Conservation (phyloP, 2,888 invertebrate genomes). For the Cerceris ruficornis region DNA sequence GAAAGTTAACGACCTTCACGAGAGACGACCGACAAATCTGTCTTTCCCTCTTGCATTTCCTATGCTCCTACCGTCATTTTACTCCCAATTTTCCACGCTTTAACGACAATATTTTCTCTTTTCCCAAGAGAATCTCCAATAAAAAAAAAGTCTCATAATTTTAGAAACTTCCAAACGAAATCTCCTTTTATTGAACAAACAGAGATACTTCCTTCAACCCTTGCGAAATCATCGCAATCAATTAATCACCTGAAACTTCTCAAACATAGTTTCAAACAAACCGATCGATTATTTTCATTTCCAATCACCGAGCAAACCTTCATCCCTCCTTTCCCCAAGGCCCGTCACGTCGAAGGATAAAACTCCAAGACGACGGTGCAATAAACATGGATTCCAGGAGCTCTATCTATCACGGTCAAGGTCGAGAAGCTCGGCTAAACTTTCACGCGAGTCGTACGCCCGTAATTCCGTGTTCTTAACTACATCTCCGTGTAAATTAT, state of each 20-base stretch:
- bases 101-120: not conserved
- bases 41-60: conserved; percentile 44
- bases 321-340: not conserved
- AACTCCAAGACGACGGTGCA: not conserved
- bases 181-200: too few species aligned
- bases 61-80: not conserved
- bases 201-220: not conserved
- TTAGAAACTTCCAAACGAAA: too few species aligned
- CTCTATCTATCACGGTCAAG: not conserved
- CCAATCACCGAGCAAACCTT: not conserved
- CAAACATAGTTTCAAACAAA: not conserved
- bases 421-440: not conserved
- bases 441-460: conserved; percentile 5
- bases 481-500: conserved; percentile 52
- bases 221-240: not conserved
- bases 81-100: not conserved
- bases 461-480: conserved; percentile 2
- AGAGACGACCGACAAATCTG: conserved; percentile 31
- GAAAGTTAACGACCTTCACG: conserved; percentile 49
- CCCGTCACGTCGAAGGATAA: not conserved
- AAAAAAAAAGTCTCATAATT: not conserved
- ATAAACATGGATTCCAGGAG: not conserved
- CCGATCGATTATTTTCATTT: not conserved
- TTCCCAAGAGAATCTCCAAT: not conserved
- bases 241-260: not conserved